These are phyloP conservation scores for Gallinago solitaria DNA, from an alignment of 2,797 vertebrate species.

Conservation along the genomic window DNA sequence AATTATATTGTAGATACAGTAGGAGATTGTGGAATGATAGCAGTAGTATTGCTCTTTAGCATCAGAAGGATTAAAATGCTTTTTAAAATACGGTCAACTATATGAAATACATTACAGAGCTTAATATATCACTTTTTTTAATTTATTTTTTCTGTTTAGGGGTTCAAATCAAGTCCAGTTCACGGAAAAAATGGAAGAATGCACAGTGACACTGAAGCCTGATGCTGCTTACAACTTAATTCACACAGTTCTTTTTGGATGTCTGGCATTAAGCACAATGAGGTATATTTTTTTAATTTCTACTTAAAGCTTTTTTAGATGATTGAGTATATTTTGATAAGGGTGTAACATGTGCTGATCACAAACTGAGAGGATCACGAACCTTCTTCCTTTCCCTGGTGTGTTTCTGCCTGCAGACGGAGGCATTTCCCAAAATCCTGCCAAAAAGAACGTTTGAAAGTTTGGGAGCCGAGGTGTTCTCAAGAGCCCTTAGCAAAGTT, in stretches of 20 bases:
- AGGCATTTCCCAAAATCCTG: neutral
- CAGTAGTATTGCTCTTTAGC: neutral
- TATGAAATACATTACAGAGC: neutral
- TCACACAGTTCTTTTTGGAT: constrained; percentile 89
- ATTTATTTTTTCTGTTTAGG: constrained; percentile 49
- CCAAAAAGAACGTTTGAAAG: neutral
- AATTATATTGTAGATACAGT: neutral
- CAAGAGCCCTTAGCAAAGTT: neutral
- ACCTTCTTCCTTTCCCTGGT: neutral
- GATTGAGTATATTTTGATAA: neutral
- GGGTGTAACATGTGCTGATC: neutral
- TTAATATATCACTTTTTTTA: neutral
- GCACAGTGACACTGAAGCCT: constrained; percentile 76
- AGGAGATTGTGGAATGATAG: neutral
- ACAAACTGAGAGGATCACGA: neutral
- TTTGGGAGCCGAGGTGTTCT: neutral
- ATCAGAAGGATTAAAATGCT: neutral
- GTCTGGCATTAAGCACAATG: constrained; percentile 94
- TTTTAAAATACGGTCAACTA: neutral
- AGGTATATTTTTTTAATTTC: constrained; percentile 77
- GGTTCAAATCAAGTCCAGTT: constrained; percentile 38
- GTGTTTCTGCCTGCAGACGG: neutral
- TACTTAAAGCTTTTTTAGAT: neutral
- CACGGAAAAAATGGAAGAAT: constrained; percentile 45
- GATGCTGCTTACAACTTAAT: constrained; percentile 90